Base-by-base conservation (phyloP, 2,888 invertebrate genomes). In the Trissolcus brochymenae region DNA sequence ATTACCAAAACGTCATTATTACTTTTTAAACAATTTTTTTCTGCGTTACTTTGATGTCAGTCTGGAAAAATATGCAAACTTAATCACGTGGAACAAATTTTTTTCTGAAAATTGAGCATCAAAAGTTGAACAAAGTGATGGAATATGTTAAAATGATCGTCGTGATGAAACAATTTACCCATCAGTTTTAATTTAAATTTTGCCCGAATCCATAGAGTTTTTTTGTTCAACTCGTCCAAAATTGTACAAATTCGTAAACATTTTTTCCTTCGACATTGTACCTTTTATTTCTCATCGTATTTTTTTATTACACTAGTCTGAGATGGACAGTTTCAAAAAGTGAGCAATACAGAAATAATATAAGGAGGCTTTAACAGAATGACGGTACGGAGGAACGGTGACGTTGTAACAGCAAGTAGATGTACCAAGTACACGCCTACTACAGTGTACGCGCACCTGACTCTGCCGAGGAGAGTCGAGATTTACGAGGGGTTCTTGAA, bases 401-500 rank as follows among this genome's bases (percentile, higher is more conserved):
- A 72, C 71, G 67, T 65, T 68, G 75, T 75, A 65, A 65, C 65
- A 70, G 43, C 55, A 65, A 75, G 62, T 75, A 60, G 75, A 65
- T 35, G 75, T 67, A 75, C 64, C 76, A 35, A 55, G 60, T 65
- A 70, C 76, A 70, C 76, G 76, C 76, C 65, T 65, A 64, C 76
- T 67, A 64, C 76, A 62, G 64, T 67, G 72, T 64, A 75, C 66
- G 74, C 64, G 67, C 74, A 68, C 56, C 74, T 72, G 79, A 79
- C 78, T 78, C 75, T 70, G 49, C 77, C 72, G 74, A 51, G 76
- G 70, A 76, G 61, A 70, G 78, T 60, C 17, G 71, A 81, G 79
- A 82, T 83, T 83, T 82, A 82, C 81, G 82, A 81, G 82, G 66
- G 78, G 74, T 82, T 81, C 82, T 82, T 80, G 80, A 82, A 81